Evolutionary conservation across 2,888 invertebrate species (phyloP).

Genomic region (Meghimatium bilineatum): DNA sequence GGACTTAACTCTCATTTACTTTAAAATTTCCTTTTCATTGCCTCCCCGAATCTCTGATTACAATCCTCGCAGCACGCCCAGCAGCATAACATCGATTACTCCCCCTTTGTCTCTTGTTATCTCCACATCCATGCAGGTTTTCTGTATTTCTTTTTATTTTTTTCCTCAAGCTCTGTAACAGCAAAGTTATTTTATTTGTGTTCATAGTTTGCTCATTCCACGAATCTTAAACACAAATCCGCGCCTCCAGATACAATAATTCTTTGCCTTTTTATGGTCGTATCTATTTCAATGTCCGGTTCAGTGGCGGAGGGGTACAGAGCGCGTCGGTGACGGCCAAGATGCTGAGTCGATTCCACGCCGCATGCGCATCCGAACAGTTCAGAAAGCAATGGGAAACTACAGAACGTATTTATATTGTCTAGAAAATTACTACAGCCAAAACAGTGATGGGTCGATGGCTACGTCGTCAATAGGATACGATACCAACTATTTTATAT

Average conservation of each 20-base stretch:
- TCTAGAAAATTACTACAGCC: no score
- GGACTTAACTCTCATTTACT: slow-evolving; percentile 14
- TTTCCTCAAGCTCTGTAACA: not conserved
- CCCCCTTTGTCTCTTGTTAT: slow-evolving; percentile 14
- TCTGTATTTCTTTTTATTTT: not conserved
- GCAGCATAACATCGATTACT: slow-evolving; percentile 22
- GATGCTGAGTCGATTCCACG: no score
- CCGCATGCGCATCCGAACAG: no score
- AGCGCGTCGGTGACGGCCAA: no score
- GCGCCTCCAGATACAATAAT: not conserved
- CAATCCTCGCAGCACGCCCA: slow-evolving; percentile 6
- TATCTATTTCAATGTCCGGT: not conserved
- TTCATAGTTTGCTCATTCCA: not conserved
- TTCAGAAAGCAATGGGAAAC: no score
- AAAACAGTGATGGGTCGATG: no score
- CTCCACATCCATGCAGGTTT: not conserved
- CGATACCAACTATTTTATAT: no score
- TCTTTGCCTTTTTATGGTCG: not conserved
- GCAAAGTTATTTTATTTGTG: not conserved
- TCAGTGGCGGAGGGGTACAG: no score
- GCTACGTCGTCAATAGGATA: no score
- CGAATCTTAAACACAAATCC: not conserved
- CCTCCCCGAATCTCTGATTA: slow-evolving; percentile 5
- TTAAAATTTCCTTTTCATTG: not conserved
- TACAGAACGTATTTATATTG: no score